Evolutionary conservation across 2,888 invertebrate species (phyloP), one percentile per base, ranked within the genome.

Genomic region (Thymelicus sylvestris): DNA sequence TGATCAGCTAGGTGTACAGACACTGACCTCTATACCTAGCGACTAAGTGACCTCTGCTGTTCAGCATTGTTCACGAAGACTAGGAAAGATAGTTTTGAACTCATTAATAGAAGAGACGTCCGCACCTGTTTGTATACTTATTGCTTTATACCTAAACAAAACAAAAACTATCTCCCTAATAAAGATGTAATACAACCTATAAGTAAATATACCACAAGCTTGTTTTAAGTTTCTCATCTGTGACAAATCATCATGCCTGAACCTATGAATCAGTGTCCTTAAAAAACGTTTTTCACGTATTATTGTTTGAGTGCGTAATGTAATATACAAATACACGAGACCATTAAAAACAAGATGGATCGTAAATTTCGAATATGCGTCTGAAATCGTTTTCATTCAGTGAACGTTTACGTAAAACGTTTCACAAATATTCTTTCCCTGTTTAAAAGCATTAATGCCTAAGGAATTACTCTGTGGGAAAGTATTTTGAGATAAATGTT

Each of bases 371-470:
- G 65, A 70, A 65, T 50, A 70, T 70, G 65, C 59, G 65, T 65
- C 60, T 65, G 41, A 60, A 70, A 70, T 60, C 50, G 69, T 44
- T 70, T 52, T 50, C 69, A 65, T 70, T 70, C 69, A 65, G 41
- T 64, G 41, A 41, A 60, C 63, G 57, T 70, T 70, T 70, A 70
- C 60, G 59, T 59, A 60, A 64, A 67, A 52, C 65, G 69, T 70
- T 70, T 61, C 71, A 71, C 66, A 71, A 66, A 71, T 71, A 71
- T 66, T 71, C 71, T 66, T 66, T 38, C 60, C 41, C 70, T 64
- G 69, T 65, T 70, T 63, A 69, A 70, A 65, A 70, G 69, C 69
- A 69, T 64, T 69, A 69, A 69, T 69, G 69, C 57, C 7, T 59
- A 60, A 70, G 65, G 41, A 60, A 65, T 65, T 66, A 60, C 15